A percentile compares a stretch with the other conserved stretches of the same genome.
Conservation (phyloP, 2,888 invertebrate genomes). For the Pemphredon lugubris region DNA sequence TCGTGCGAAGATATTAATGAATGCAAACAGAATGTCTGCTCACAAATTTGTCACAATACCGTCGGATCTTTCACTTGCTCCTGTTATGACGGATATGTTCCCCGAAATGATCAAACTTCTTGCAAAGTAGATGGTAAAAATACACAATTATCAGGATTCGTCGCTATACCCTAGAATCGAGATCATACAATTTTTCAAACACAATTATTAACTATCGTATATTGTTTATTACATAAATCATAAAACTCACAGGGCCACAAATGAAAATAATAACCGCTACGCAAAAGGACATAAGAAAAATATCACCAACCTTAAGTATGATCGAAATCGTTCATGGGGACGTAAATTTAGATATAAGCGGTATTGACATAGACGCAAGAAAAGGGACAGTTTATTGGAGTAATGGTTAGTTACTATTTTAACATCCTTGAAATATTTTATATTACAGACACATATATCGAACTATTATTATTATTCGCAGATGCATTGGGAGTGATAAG, state of each 20-base stretch:
- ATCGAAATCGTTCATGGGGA: slow-evolving; percentile 70
- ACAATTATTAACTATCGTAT: no score
- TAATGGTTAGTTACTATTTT: slow-evolving; percentile 68
- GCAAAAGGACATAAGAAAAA: slow-evolving; percentile 72
- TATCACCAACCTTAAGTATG: slow-evolving; percentile 62
- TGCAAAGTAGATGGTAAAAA: slow-evolving; percentile 85
- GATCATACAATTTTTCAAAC: not conserved
- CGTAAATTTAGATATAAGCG: slow-evolving; percentile 78
- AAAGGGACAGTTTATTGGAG: slow-evolving; percentile 82
- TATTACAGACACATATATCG: not conserved
- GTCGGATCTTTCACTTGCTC: slow-evolving; percentile 84
- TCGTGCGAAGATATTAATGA: slow-evolving; percentile 88
- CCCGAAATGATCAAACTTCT: slow-evolving; percentile 85
- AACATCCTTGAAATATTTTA: not conserved
- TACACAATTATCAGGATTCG: no score
- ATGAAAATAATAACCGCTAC: slow-evolving; percentile 76
- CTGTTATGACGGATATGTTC: slow-evolving; percentile 84
- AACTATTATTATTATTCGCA: slow-evolving; percentile 47
- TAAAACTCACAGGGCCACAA: slow-evolving; percentile 71
- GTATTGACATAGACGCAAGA: slow-evolving; percentile 82
- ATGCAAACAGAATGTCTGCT: slow-evolving; percentile 85
- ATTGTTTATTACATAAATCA: no score
- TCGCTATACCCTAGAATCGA: no score
- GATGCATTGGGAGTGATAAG: slow-evolving; percentile 70
- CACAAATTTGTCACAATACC: slow-evolving; percentile 85